phyloP scores from a whole-genome alignment of 64 coral and sea anemone species.

The Pocillopora verrucosa region DNA sequence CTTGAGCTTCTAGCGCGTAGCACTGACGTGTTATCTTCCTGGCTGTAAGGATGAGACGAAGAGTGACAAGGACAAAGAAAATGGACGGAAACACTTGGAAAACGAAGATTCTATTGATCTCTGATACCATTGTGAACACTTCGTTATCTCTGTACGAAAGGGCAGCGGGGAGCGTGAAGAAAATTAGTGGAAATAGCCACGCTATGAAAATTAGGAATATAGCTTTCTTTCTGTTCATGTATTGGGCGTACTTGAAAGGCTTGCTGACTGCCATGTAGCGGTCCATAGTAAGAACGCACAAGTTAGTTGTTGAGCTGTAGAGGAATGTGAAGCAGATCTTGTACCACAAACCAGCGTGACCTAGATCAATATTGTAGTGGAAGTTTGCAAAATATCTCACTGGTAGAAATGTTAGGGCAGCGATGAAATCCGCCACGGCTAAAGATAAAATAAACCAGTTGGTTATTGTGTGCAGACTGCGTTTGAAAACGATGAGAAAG shows the following conservation, averaged over 20 bases:
- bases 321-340: conserved; percentile 47
- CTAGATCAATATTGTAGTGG: neutral
- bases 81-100: conserved; percentile 2
- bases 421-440: neutral
- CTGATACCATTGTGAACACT: neutral
- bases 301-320: conserved; percentile 64
- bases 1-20: neutral
- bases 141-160: conserved; percentile 2
- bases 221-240: neutral
- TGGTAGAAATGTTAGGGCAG: neutral
- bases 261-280: conserved; percentile 71
- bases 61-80: neutral
- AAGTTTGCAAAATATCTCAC: neutral
- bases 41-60: neutral
- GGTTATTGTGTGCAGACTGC: neutral
- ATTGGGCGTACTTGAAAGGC: conserved; percentile 67
- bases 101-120: neutral
- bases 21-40: neutral
- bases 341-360: conserved; percentile 15
- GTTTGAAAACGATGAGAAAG: neutral
- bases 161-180: neutral
- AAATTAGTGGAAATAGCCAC: neutral
- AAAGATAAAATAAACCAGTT: neutral
- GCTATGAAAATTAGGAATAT: neutral
- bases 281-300: conserved; percentile 70